These are phyloP conservation scores for Trinorchestia longiramus DNA, from an alignment of 1,140 invertebrate genomes.

Conservation along the genomic window DNA sequence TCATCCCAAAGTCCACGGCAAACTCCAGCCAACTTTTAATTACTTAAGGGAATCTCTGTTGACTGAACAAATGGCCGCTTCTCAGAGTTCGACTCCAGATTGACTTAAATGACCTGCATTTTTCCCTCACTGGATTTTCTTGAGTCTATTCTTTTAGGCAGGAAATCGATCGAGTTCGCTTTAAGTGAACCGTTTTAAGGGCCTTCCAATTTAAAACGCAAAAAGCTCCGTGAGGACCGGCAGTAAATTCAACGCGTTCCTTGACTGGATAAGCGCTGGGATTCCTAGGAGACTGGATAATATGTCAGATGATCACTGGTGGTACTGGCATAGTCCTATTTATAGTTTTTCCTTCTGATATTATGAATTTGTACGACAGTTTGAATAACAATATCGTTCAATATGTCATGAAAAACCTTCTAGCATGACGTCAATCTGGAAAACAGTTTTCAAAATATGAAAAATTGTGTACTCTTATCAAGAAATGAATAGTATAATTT, in stretches of 20 bases:
- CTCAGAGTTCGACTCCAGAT: constrained; percentile 41
- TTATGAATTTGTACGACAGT: neutral
- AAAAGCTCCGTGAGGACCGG: neutral
- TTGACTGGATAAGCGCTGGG: neutral
- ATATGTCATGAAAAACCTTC: too few species aligned
- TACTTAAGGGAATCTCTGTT: constrained; percentile 54
- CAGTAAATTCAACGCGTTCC: neutral
- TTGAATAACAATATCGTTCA: neutral
- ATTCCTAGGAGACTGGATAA: neutral
- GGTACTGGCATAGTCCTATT: neutral
- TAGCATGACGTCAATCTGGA: too few species aligned
- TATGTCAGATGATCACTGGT: neutral
- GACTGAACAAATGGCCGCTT: constrained; percentile 48
- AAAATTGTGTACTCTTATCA: too few species aligned
- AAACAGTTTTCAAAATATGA: too few species aligned
- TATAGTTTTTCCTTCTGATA: neutral
- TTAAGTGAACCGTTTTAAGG: constrained; percentile 25
- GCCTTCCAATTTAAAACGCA: neutral
- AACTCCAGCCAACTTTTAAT: constrained; percentile 44
- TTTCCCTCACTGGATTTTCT: constrained; percentile 42
- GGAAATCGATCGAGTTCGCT: constrained; percentile 50
- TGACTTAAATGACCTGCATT: constrained; percentile 55
- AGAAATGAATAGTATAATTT: too few species aligned
- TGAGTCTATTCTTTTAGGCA: constrained; percentile 38
- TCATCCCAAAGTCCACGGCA: constrained; percentile 41